A percentile compares a stretch with the other conserved stretches of the same genome.
Evolutionary conservation across 1,140 invertebrate species (phyloP).

Genomic region (Phymorhynchus buccinoides): DNA sequence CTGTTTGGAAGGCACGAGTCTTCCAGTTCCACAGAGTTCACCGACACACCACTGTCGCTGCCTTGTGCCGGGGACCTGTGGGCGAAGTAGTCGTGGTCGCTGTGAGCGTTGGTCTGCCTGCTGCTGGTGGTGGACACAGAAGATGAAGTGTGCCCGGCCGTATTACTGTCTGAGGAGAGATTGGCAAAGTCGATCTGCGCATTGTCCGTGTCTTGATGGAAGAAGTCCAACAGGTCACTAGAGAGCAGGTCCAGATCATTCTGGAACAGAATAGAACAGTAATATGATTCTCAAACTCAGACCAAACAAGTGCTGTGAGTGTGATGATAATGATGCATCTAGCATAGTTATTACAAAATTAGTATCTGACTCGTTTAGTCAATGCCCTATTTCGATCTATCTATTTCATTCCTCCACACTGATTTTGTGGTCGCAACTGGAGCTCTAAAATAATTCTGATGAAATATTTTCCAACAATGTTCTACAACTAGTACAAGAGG

Average conservation of each 20-base stretch:
- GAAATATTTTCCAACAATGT: no score
- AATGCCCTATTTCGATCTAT: no score
- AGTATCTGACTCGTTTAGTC: no score
- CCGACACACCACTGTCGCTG: slow-evolving; percentile 64
- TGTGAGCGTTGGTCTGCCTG: slow-evolving; percentile 37
- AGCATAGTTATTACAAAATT: no score
- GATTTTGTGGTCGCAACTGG: no score
- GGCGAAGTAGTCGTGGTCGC: slow-evolving; percentile 62
- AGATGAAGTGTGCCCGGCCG: neutral
- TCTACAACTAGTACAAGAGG: no score
- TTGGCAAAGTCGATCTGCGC: neutral
- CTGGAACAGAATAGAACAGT: slow-evolving; percentile 48
- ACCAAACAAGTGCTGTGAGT: no score
- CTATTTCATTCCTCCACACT: no score
- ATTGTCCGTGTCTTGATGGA: slow-evolving; percentile 43
- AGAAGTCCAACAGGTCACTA: slow-evolving; percentile 48
- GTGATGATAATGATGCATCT: no score
- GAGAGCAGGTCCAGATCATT: slow-evolving; percentile 54
- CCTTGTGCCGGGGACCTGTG: slow-evolving; percentile 56
- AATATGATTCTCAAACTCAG: neutral
- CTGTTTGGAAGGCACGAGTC: slow-evolving; percentile 48
- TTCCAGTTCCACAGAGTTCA: slow-evolving; percentile 52
- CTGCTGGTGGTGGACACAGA: neutral
- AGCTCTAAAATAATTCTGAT: no score
- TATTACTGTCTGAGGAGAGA: neutral